Evolutionary conservation across 2,888 invertebrate genomes (phyloP), one percentile per base, ranked within the genome.

Genomic region (Leptinotarsa juncta): DNA sequence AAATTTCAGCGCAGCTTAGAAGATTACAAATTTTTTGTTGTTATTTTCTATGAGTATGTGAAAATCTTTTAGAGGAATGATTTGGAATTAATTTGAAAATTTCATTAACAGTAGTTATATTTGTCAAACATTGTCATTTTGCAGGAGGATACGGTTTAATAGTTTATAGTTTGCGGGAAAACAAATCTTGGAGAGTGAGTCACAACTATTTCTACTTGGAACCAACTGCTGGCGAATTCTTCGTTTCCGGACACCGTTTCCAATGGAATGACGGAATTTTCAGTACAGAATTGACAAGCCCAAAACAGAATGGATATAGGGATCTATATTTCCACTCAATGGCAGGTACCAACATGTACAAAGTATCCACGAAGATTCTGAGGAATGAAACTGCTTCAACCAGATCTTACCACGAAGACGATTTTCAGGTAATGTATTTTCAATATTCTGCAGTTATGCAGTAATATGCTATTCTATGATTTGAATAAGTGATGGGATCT

Each of bases 241-340:
- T 90, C 67, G 90, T 95, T 69, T 92, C 92, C 50, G 94, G 92
- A 0, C 90, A 93, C 80, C 87, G 89, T 0, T 96, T 95, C 88
- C 92, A 93, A 83, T 96, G 95, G 95, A 92, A 91, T 77, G 95
- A 95, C 83, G 95, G 95, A 0, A 89, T 95, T 15, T 95, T 95
- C 86, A 94, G 95, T 74, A 85, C 94, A 1, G 92, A 93, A 0
- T 82, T 94, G 16, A 91, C 92, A 0, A 89, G 90, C 0, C 84
- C 87, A 0, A 85, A 87, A 1, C 51, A 82, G 0, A 90, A 92
- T 79, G 91, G 92, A 16, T 91, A 89, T 82, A 90, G 92, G 69
- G 90, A 90, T 0, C 90, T 93, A 0, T 94, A 92, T 88, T 96
- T 95, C 90, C 95, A 96, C 84, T 90, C 95, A 0, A 91, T 96